Evolutionary conservation across 2,888 invertebrate species (phyloP), one percentile per base, ranked within the genome.

Genomic region (Nineta flava): DNA sequence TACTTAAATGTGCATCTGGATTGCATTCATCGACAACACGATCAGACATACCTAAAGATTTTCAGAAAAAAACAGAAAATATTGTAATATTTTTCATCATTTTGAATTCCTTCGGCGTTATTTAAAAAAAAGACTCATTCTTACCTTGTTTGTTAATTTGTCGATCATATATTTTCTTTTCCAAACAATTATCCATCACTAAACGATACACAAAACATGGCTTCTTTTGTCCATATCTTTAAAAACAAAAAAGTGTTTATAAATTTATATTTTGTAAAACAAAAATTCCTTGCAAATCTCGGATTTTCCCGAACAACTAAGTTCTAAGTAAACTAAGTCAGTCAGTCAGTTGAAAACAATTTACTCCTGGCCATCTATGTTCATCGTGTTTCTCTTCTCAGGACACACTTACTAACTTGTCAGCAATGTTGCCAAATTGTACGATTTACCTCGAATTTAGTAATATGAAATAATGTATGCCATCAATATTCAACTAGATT

Each of bases 11-110:
- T 1, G 94, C 93, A 62, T 97, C 94, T 0, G 96, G 95, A 66
- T 96, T 94, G 61, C 95, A 87, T 65, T 99, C 97, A 69, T 99
- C 97, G 0, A 99, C 95, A 4, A 99, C 95, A 13, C 97, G 77
- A 67, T 97, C 95, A 0, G 96, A 88, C 87, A 97, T 94, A 51
- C 68, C 67, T 67, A 48, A 4, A 15, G 26, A 26, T 26, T 6
- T 26, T 5, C 7, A n/a, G 6, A 31, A 21, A 31, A 13, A n/a
- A 32, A 32, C 19, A n/a, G 32, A 34, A 31, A 15, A 3, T 13
- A 32, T n/a, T 32, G 9, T 21, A 44, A 12, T n/a, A 3, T 21
- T 21, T 13, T 16, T 9, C 16, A 13, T 15, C n/a, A 42, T 16
- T 12, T 44, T 9, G 19, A 19, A 19, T 19, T 19, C 5, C 19